Evolutionary conservation across 2,797 vertebrate species (phyloP).

Genomic region (Epinephelus malabaricus): DNA sequence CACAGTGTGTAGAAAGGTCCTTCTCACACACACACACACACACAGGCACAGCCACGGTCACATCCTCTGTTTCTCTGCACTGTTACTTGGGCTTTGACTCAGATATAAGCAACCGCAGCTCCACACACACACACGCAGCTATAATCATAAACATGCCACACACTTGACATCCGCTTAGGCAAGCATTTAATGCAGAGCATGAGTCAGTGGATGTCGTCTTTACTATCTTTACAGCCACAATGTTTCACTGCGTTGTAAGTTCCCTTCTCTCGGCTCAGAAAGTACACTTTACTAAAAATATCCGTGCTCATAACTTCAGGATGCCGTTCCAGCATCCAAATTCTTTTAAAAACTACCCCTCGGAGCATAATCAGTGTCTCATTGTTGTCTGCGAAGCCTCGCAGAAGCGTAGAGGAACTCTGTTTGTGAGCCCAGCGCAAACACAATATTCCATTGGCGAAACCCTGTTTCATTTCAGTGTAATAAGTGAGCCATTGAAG

Average conservation of each 20-base stretch:
- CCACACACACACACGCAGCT: not conserved
- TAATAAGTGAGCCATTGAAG: conserved; percentile 31
- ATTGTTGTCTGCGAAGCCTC: not conserved
- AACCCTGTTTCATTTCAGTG: conserved; percentile 19
- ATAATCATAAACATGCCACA: not conserved
- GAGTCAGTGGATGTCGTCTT: not conserved
- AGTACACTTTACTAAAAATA: conserved; percentile 2
- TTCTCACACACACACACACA: conserved; percentile 14
- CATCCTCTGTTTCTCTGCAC: conserved; percentile 4
- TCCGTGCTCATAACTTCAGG: conserved; percentile 10
- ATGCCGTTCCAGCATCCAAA: conserved; percentile 8
- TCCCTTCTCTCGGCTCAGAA: not conserved
- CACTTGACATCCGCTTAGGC: conserved; percentile 16
- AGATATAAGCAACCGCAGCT: conserved; percentile 6
- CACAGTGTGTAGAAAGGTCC: conserved; percentile 2
- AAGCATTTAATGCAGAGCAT: not conserved
- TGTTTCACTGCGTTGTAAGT: not conserved
- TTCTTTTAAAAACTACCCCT: not conserved
- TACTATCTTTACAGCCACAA: not conserved
- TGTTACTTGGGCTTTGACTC: conserved; percentile 15
- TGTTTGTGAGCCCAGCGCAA: conserved; percentile 11
- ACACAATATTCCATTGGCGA: not conserved
- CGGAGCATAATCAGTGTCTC: not conserved
- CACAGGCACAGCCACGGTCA: not conserved
- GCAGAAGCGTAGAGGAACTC: not conserved